A percentile compares a stretch with the other conserved stretches of the same genome.
Evolutionary conservation across 2,888 invertebrate species (phyloP).

Genomic region (Cheilosia vernalis): DNA sequence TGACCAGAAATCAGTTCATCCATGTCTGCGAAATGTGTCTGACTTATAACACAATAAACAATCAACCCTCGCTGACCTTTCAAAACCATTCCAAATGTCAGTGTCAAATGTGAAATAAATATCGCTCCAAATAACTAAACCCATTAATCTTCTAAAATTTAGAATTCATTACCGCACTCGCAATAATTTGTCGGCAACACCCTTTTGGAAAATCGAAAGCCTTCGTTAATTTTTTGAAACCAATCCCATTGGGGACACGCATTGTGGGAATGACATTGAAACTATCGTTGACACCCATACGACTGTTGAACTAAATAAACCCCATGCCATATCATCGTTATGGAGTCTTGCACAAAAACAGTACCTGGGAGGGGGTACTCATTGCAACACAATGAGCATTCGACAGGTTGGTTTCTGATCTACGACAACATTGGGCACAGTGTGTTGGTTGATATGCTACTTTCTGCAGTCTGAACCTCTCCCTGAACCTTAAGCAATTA

Average conservation of each 20-base stretch:
- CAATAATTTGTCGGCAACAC: too few relatives aligned
- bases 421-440: conserved; percentile 25
- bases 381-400: conserved; percentile 11
- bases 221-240: conserved; percentile 33
- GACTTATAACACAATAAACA: not conserved
- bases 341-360: conserved; percentile 69
- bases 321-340: conserved; percentile 33
- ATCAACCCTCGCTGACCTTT: conserved; percentile 18
- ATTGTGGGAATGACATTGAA: conserved; percentile 64
- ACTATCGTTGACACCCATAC: conserved; percentile 44
- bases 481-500: conserved; percentile 15
- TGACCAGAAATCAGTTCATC: too few relatives aligned
- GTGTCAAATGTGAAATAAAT: conserved; percentile 41
- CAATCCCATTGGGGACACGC: conserved; percentile 35
- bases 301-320: conserved; percentile 9
- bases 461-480: not conserved
- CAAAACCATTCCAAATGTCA: conserved; percentile 27
- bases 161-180: not conserved
- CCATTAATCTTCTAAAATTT: conserved; percentile 25
- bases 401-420: conserved; percentile 14
- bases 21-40: too few relatives aligned
- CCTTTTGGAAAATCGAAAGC: not conserved
- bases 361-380: too few relatives aligned
- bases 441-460: not conserved
- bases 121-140: not conserved